A percentile compares a stretch with the other conserved stretches of the same genome.
phyloP scores from a whole-genome alignment of 92 coral and sea anemone genomes.

The Scolanthus callimorphus region DNA sequence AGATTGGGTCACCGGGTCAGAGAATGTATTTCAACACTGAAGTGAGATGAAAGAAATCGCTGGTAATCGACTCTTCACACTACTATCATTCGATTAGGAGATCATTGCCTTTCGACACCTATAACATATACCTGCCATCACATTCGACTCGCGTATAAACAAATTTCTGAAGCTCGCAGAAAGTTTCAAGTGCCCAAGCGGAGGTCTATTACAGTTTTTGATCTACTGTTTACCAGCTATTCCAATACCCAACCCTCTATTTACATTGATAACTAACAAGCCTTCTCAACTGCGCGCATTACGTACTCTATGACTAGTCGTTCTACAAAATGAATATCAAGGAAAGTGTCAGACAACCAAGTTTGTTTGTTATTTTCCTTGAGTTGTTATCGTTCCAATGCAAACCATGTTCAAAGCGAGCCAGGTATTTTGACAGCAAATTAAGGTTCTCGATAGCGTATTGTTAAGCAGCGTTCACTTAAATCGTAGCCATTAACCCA shows the following conservation, averaged over 20 bases:
- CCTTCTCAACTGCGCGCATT: no score
- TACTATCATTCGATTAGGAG: not conserved
- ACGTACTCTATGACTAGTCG: no score
- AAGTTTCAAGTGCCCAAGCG: slow-evolving; percentile 13
- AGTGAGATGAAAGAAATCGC: slow-evolving; percentile 10
- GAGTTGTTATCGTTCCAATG: slow-evolving; percentile 40
- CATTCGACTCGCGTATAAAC: no score
- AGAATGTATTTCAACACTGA: slow-evolving; percentile 12
- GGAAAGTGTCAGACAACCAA: slow-evolving; percentile 26
- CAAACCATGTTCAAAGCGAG: slow-evolving; percentile 67
- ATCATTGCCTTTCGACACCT: slow-evolving; percentile 4
- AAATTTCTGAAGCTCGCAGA: not conserved
- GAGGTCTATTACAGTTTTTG: slow-evolving; percentile 17
- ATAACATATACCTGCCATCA: no score
- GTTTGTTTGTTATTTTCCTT: slow-evolving; percentile 1
- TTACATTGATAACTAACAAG: slow-evolving; percentile 27
- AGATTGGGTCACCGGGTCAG: slow-evolving; percentile 67
- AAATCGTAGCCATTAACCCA: slow-evolving; percentile 65
- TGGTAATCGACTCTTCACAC: not conserved
- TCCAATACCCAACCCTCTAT: slow-evolving; percentile 47
- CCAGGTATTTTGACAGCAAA: slow-evolving; percentile 75
- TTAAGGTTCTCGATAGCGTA: slow-evolving; percentile 70
- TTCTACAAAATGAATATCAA: no score
- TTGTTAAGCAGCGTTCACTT: slow-evolving; percentile 58
- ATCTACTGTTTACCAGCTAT: slow-evolving; percentile 15